phyloP scores from a whole-genome alignment of 2,888 invertebrate genomes.

The Lithophane leautieri region DNA sequence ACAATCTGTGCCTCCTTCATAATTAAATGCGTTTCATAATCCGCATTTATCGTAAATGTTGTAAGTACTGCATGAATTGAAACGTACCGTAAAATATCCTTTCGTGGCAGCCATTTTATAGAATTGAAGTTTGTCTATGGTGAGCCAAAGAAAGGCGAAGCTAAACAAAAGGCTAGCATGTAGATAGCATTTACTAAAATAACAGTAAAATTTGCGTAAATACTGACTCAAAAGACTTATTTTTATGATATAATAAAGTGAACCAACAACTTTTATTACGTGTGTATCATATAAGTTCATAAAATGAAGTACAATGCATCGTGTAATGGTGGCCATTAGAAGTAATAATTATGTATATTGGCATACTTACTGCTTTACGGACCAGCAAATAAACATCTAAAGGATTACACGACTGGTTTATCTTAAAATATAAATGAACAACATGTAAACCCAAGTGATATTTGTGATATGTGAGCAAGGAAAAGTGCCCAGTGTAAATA shows the following conservation, averaged over 20 bases:
- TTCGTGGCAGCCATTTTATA: conserved; percentile 89
- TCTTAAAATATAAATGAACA: conserved; percentile 73
- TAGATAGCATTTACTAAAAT: conserved; percentile 87
- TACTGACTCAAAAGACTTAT: conserved; percentile 74
- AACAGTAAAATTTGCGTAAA: conserved; percentile 78
- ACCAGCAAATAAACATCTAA: conserved; percentile 82
- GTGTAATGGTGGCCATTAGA: conserved; percentile 91
- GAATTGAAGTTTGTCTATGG: conserved; percentile 85
- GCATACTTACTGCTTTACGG: conserved; percentile 87
- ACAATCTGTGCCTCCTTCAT: neutral
- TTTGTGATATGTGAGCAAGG: conserved; percentile 80
- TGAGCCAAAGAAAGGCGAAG: conserved; percentile 89
- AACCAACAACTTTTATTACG: conserved; percentile 71
- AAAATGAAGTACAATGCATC: conserved; percentile 88
- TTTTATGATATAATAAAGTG: conserved; percentile 75
- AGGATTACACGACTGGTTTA: conserved; percentile 71
- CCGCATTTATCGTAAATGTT: neutral
- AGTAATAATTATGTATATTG: conserved; percentile 90
- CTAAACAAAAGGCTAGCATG: conserved; percentile 90
- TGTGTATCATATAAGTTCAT: conserved; percentile 76
- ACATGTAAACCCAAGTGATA: conserved; percentile 81
- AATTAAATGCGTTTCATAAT: neutral
- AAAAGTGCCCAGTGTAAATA: conserved; percentile 84
- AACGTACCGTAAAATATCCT: conserved; percentile 73
- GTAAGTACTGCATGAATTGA: conserved; percentile 66